Evolutionary conservation across 2,797 vertebrate species (phyloP).

Genomic region (Chelon labrosus): DNA sequence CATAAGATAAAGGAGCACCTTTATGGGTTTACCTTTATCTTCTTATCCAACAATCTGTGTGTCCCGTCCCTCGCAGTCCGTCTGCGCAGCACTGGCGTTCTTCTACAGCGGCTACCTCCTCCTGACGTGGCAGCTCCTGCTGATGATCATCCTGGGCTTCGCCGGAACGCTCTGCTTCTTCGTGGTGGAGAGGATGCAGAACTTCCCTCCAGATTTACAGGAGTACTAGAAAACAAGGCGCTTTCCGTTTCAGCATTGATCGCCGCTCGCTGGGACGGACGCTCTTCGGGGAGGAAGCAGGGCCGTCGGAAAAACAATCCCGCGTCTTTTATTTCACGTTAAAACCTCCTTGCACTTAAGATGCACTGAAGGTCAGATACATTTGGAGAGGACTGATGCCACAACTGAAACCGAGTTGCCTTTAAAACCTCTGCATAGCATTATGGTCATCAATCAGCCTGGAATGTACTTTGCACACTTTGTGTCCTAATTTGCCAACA

Average conservation of each 20-base stretch:
- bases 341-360: not conserved
- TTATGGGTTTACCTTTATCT: not conserved
- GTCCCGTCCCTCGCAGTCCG: conserved; percentile 78
- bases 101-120: conserved; percentile 87
- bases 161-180: conserved; percentile 86
- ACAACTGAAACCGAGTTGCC: not conserved
- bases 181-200: conserved; percentile 83
- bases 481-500: conserved; percentile 6
- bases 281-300: not conserved
- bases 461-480: conserved; percentile 16
- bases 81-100: conserved; percentile 86
- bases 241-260: not conserved
- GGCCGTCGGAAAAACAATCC: not conserved
- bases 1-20: too few relatives aligned
- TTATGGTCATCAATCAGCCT: conserved; percentile 1
- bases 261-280: not conserved
- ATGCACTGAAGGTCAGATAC: not conserved
- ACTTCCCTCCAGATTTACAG: conserved; percentile 60
- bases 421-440: not conserved
- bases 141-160: conserved; percentile 85
- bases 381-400: not conserved
- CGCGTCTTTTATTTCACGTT: conserved; percentile 24
- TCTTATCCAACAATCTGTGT: not conserved
- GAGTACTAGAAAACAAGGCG: conserved; percentile 65
- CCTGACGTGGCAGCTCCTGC: conserved; percentile 85